A percentile compares a stretch with the other conserved stretches of the same genome.
These are phyloP conservation scores for Macrostomum cliftonense DNA, from an alignment of 2,888 invertebrate species.

Conservation along the genomic window DNA sequence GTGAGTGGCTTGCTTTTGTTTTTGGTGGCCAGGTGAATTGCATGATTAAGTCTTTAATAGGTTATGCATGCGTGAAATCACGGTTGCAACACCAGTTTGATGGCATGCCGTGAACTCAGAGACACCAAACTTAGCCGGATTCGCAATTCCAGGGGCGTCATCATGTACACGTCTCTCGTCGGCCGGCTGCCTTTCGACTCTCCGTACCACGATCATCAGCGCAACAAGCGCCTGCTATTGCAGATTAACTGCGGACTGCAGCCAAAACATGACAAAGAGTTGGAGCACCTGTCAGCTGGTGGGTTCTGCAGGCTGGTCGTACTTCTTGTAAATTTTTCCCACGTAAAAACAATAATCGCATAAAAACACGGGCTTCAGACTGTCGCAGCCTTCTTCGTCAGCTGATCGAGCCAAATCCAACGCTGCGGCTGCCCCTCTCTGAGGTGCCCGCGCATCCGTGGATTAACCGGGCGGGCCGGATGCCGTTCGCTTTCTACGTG, in stretches of 20 bases:
- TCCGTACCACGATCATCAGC: slow-evolving; percentile 36
- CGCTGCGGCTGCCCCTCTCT: slow-evolving; percentile 27
- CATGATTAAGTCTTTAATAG: too few species aligned
- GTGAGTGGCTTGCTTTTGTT: slow-evolving; percentile 37
- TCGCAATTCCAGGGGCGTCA: slow-evolving; percentile 48
- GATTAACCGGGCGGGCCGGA: slow-evolving; percentile 26
- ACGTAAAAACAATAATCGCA: too few species aligned
- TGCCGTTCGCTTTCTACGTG: slow-evolving; percentile 28
- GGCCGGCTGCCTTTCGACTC: slow-evolving; percentile 50
- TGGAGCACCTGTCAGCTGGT: slow-evolving; percentile 28
- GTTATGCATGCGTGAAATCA: too few species aligned
- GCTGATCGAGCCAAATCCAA: slow-evolving; percentile 30
- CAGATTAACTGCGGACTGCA: slow-evolving; percentile 51
- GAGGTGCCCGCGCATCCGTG: slow-evolving; percentile 32
- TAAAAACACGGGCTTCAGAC: slow-evolving; percentile 16
- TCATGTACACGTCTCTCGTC: slow-evolving; percentile 55
- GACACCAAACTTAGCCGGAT: too few species aligned
- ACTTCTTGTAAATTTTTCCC: too few species aligned
- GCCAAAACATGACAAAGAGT: slow-evolving; percentile 40
- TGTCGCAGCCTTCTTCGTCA: slow-evolving; percentile 30
- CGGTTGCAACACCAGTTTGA: too few species aligned
- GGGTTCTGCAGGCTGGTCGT: too few species aligned
- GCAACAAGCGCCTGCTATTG: slow-evolving; percentile 47
- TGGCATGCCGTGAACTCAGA: too few species aligned
- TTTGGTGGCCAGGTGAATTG: neutral